These are phyloP conservation scores for Galerucella pusilla DNA, from an alignment of 2,888 invertebrate genomes.

Conservation along the genomic window DNA sequence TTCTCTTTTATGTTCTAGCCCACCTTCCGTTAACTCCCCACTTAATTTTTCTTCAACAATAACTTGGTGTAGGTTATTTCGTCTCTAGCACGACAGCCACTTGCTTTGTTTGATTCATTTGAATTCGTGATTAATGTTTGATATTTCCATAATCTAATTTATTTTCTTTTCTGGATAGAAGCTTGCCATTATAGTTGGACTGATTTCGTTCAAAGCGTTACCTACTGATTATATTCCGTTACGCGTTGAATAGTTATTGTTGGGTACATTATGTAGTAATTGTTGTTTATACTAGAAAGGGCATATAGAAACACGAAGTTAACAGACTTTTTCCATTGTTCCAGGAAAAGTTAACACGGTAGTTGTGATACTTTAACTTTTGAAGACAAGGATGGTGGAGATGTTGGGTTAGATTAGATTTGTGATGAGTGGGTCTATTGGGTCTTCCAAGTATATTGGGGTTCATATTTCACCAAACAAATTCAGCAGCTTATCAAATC, in stretches of 20 bases:
- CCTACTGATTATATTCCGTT: not conserved
- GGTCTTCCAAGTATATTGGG: too few species aligned
- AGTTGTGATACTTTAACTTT: too few species aligned
- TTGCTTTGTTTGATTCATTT: conserved; percentile 30
- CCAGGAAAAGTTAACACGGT: too few species aligned
- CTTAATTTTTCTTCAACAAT: conserved; percentile 29
- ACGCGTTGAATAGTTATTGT: not conserved
- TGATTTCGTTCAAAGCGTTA: not conserved
- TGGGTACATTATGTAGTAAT: not conserved
- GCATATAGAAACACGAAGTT: too few species aligned
- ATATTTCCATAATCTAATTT: conserved; percentile 29
- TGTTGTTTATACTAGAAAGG: not conserved
- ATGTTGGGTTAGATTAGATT: too few species aligned
- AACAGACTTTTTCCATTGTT: too few species aligned
- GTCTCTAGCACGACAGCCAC: conserved; percentile 21
- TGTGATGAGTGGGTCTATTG: too few species aligned
- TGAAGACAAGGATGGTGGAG: too few species aligned
- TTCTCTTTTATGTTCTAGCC: conserved; percentile 32
- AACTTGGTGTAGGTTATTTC: conserved; percentile 26
- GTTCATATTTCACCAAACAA: too few species aligned
- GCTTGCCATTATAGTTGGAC: conserved; percentile 1
- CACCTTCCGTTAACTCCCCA: conserved; percentile 25
- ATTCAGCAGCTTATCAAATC: too few species aligned
- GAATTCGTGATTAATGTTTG: conserved; percentile 30
- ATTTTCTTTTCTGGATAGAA: conserved; percentile 23